A percentile compares a stretch with the other conserved stretches of the same genome.
Conservation (phyloP, 2,888 invertebrate species). For the Vannuccia rotundouncinata region DNA sequence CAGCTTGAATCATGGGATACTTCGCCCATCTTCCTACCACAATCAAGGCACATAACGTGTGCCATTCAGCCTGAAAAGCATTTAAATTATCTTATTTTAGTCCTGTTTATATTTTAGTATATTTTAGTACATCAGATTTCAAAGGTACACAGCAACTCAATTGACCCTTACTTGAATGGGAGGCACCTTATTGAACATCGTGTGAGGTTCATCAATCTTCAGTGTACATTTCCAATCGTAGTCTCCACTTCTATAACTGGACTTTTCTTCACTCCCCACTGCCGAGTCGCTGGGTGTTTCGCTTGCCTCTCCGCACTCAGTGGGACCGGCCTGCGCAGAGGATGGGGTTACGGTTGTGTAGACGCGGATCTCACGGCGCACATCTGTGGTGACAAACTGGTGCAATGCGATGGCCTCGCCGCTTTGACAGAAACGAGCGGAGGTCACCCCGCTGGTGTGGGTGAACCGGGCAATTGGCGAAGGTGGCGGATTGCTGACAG, state of each 20-base stretch:
- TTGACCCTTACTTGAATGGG: not conserved
- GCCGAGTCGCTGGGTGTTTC: not conserved
- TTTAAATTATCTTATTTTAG: too few species aligned
- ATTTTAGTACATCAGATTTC: too few species aligned
- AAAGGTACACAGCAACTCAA: too few species aligned
- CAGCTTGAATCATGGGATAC: not conserved
- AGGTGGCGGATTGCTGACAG: not conserved
- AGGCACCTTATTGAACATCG: not conserved
- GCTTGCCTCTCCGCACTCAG: not conserved
- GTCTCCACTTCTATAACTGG: not conserved
- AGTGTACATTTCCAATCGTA: not conserved
- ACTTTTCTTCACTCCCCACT: not conserved
- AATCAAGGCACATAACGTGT: conserved; percentile 56
- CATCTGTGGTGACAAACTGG: not conserved
- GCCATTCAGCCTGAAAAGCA: conserved; percentile 58
- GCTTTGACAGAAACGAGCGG: not conserved
- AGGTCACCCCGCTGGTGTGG: not conserved
- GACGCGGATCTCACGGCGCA: not conserved
- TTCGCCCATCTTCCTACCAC: conserved; percentile 52
- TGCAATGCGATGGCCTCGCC: not conserved
- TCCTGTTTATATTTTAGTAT: too few species aligned
- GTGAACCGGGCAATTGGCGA: not conserved
- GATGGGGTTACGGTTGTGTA: too few species aligned
- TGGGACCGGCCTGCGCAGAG: too few species aligned
- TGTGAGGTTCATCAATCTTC: not conserved